These are phyloP conservation scores for Bombus balteatus DNA, from an alignment of 1,140 invertebrate species.

Conservation along the genomic window DNA sequence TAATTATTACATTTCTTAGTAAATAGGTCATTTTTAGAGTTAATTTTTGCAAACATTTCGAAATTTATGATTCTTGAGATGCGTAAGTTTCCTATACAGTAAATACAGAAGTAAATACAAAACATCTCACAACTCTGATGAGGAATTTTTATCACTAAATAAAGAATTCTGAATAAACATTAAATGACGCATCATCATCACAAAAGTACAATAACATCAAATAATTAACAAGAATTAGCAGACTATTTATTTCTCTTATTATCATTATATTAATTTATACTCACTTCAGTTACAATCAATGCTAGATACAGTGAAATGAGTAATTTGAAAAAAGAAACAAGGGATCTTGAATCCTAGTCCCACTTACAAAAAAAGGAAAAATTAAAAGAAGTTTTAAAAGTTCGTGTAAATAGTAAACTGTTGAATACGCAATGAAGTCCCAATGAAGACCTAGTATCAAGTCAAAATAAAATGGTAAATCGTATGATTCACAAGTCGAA, in stretches of 20 bases:
- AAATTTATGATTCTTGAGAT: neutral
- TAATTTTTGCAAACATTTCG: too few species aligned
- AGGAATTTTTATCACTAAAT: neutral
- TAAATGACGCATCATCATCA: neutral
- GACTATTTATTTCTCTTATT: neutral
- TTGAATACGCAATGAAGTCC: neutral
- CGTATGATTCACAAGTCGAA: slow-evolving; percentile 14
- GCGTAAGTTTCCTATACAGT: too few species aligned
- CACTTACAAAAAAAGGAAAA: neutral
- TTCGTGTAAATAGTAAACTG: neutral
- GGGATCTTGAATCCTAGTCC: neutral
- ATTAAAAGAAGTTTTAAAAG: neutral
- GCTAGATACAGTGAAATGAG: neutral
- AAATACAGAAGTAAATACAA: too few species aligned
- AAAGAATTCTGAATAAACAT: neutral
- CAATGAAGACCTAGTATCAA: neutral
- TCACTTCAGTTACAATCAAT: neutral
- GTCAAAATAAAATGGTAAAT: neutral
- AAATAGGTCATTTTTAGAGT: too few species aligned
- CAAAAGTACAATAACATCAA: neutral
- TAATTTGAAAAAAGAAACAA: neutral
- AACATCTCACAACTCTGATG: too few species aligned
- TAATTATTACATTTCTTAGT: too few species aligned
- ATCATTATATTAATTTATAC: neutral
- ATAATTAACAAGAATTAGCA: neutral